Percentiles rank a stretch among this genome's conserved stretches.
phyloP scores from a whole-genome alignment of 2,797 vertebrate species.

The Lophotriccus pileatus region DNA sequence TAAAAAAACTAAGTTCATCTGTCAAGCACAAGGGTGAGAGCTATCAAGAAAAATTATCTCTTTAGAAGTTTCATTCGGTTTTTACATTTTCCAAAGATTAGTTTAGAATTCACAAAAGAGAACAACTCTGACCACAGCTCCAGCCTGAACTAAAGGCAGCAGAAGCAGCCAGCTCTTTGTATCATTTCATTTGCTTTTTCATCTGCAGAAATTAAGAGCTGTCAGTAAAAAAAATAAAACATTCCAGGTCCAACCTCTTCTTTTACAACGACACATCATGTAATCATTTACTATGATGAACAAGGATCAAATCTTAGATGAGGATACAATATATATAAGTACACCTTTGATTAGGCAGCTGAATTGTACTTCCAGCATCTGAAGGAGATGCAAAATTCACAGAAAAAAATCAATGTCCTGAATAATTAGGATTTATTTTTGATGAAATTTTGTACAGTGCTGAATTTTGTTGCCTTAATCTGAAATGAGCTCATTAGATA shows the following conservation, averaged over 20 bases:
- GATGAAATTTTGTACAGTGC: not conserved
- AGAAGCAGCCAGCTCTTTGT: not conserved
- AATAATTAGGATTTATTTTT: not conserved
- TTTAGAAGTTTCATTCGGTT: not conserved
- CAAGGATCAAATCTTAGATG: not conserved
- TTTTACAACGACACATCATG: not conserved
- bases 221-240: not conserved
- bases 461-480: not conserved
- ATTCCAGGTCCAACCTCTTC: not conserved
- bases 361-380: not conserved
- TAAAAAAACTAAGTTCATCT: not conserved
- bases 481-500: not conserved
- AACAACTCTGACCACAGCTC: not conserved
- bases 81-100: not conserved
- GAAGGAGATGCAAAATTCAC: not conserved
- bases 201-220: not conserved
- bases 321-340: not conserved
- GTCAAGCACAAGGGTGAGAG: not conserved
- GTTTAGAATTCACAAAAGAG: not conserved
- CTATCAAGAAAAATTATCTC: not conserved
- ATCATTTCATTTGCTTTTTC: not conserved
- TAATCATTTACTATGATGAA: not conserved
- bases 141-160: not conserved
- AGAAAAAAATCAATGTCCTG: not conserved
- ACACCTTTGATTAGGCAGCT: not conserved